Evolutionary conservation across 2,888 invertebrate species (phyloP).

Genomic region (Venustoraphidia nigricollis): DNA sequence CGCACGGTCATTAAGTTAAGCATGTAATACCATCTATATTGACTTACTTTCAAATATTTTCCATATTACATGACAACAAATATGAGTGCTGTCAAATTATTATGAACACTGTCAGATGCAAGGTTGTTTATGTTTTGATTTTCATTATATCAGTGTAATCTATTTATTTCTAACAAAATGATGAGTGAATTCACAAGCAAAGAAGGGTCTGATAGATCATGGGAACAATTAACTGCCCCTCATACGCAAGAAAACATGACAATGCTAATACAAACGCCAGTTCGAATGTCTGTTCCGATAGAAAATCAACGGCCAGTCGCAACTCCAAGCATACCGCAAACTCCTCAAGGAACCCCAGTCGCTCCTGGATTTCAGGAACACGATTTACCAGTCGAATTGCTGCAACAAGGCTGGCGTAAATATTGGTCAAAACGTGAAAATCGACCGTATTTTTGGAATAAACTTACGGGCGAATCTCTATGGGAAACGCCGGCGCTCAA

Average conservation of each 20-base stretch:
- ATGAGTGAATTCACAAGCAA: conserved; percentile 4
- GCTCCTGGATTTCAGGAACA: conserved; percentile 28
- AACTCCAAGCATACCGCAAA: conserved; percentile 29
- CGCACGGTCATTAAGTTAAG: too few relatives aligned
- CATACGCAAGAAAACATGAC: not conserved
- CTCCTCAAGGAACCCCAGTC: conserved; percentile 40
- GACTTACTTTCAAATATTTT: too few relatives aligned
- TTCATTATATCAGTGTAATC: too few relatives aligned
- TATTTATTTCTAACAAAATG: not conserved
- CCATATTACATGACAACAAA: too few relatives aligned
- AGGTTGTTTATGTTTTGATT: too few relatives aligned
- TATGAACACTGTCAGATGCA: too few relatives aligned
- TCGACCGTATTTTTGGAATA: conserved; percentile 93
- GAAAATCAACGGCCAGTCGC: not conserved
- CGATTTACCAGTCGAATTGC: conserved; percentile 45
- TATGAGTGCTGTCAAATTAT: too few relatives aligned
- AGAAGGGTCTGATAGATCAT: conserved; percentile 1
- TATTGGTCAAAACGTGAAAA: conserved; percentile 95
- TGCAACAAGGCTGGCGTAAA: conserved; percentile 88
- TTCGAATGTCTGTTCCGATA: conserved; percentile 1
- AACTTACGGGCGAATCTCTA: conserved; percentile 85
- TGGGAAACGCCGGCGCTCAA: conserved; percentile 89
- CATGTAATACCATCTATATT: too few relatives aligned
- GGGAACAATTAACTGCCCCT: conserved; percentile 3
- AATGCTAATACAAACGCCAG: conserved; percentile 1